Conservation (phyloP, 2,888 invertebrate species). For the Pachliopta kotzebuea region DNA sequence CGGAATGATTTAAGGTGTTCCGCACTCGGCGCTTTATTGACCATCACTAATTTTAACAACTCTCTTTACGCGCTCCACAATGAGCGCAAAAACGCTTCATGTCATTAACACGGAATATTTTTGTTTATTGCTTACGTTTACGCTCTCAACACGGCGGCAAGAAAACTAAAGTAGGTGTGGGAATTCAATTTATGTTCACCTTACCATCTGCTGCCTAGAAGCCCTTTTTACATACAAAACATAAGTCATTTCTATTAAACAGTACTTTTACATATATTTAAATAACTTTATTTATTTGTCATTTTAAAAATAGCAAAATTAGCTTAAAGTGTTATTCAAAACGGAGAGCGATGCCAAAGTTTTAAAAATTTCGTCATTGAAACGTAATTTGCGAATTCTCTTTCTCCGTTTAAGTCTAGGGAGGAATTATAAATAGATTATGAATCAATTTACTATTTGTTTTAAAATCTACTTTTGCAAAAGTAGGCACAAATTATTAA, state of each 20-base stretch:
- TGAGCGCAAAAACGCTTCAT: constrained; percentile 27
- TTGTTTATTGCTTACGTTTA: constrained; percentile 12
- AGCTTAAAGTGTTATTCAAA: too few species aligned
- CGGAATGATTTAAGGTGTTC: constrained; percentile 32
- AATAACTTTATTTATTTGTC: too few species aligned
- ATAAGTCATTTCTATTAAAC: too few species aligned
- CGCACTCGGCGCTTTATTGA: constrained; percentile 31
- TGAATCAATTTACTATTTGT: too few species aligned
- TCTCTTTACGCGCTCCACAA: constrained; percentile 27
- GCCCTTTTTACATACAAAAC: too few species aligned
- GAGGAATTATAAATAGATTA: too few species aligned
- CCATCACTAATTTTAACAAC: constrained; percentile 33
- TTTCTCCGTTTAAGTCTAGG: too few species aligned
- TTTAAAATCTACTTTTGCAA: too few species aligned
- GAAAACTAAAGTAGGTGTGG: background rate
- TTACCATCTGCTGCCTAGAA: background rate
- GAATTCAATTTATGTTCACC: background rate
- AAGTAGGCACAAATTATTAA: too few species aligned
- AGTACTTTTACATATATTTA: too few species aligned
- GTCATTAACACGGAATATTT: constrained; percentile 23
- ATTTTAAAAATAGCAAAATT: too few species aligned
- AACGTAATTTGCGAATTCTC: background rate
- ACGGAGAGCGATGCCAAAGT: too few species aligned
- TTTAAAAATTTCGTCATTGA: background rate
- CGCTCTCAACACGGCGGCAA: background rate